Conservation (phyloP, 2,113 vertebrate genomes). For the Xenotilapia longispinis region DNA sequence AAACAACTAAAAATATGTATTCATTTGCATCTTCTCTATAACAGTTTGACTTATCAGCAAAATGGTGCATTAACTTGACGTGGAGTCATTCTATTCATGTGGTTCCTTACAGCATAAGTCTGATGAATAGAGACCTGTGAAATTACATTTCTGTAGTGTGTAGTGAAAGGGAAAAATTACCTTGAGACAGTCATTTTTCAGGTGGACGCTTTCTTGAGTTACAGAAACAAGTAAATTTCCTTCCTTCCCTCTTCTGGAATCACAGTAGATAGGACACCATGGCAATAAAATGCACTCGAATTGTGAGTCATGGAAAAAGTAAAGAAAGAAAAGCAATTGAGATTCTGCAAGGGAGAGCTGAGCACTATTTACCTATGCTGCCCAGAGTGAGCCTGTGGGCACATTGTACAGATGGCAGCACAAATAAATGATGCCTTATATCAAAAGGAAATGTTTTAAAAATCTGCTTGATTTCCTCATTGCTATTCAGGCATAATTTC, state of each 20-base stretch:
- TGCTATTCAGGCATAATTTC: not conserved
- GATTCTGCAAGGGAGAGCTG: constrained; percentile 18
- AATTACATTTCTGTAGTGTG: not conserved
- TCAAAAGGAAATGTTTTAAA: constrained; percentile 6
- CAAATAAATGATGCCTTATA: not conserved
- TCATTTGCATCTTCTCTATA: not conserved
- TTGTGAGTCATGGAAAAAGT: not conserved
- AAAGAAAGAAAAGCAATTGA: constrained; percentile 24
- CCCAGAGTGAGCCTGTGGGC: constrained; percentile 24
- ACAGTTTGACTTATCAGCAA: not conserved
- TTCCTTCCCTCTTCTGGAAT: not conserved
- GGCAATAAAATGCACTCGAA: not conserved
- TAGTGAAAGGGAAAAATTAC: not conserved
- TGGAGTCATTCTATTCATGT: not conserved
- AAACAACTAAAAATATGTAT: not conserved
- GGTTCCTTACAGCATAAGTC: not conserved
- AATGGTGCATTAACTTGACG: not conserved
- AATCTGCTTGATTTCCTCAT: not conserved
- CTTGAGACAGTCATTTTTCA: not conserved
- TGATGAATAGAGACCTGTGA: not conserved
- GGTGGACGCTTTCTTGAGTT: not conserved
- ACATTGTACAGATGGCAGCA: not conserved
- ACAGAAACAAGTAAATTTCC: not conserved
- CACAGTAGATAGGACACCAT: not conserved
- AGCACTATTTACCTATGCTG: constrained; percentile 18